A percentile compares a stretch with the other conserved stretches of the same genome.
These are phyloP conservation scores for Dilophus febrilis DNA, from an alignment of 2,888 invertebrate species.

Conservation along the genomic window DNA sequence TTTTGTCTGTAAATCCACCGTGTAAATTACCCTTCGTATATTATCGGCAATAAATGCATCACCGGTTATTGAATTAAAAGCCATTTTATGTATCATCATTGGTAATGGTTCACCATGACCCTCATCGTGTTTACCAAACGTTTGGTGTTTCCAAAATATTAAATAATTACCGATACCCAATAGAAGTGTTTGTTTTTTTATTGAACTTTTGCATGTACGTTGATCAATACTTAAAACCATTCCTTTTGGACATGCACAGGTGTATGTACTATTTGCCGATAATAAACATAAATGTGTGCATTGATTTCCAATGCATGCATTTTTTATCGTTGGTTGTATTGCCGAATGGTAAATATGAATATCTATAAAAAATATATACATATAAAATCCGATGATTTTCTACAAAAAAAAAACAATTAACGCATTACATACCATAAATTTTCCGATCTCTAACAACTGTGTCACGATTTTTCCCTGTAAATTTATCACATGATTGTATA, in stretches of 20 bases:
- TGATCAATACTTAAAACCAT: constrained; percentile 39
- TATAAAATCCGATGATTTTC: too few relatives aligned
- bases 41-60: constrained; percentile 35
- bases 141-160: constrained; percentile 43
- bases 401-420: background rate
- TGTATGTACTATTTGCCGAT: constrained; percentile 34
- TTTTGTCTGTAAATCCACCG: constrained; percentile 23
- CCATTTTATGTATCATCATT: constrained; percentile 44
- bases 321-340: constrained; percentile 34
- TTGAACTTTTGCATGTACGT: constrained; percentile 33
- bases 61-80: constrained; percentile 42
- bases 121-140: constrained; percentile 46
- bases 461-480: constrained; percentile 45
- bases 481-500: constrained; percentile 61
- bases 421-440: constrained; percentile 17
- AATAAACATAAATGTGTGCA: constrained; percentile 70
- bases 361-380: constrained; percentile 34
- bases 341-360: constrained; percentile 61
- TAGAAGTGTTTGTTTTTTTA: constrained; percentile 19
- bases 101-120: constrained; percentile 31
- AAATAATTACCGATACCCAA: constrained; percentile 39
- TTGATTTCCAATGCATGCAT: constrained; percentile 43
- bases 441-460: constrained; percentile 35
- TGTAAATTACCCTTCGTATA: constrained; percentile 28
- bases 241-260: constrained; percentile 63